Percentiles rank a stretch among this genome's conserved stretches.
phyloP scores from a whole-genome alignment of 2,113 vertebrate genomes.

The Piaya cayana region DNA sequence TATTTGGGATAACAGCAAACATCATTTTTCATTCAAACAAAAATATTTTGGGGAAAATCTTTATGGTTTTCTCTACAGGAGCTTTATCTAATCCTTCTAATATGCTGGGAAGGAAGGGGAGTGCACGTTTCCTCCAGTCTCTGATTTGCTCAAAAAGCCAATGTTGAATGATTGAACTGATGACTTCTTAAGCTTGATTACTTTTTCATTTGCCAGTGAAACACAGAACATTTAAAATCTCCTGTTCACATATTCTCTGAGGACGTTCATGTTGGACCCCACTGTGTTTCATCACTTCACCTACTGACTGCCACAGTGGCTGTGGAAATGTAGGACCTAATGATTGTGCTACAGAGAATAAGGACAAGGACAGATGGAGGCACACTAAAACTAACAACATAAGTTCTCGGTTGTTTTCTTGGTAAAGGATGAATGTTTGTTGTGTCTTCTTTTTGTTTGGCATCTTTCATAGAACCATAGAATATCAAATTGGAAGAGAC shows the following conservation, averaged over 20 bases:
- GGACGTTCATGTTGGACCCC: not conserved
- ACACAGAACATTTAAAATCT: not conserved
- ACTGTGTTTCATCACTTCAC: not conserved
- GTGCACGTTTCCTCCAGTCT: not conserved
- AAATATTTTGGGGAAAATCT: not conserved
- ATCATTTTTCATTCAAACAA: not conserved
- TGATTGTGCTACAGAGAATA: not conserved
- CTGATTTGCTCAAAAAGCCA: not conserved
- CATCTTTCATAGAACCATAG: not conserved
- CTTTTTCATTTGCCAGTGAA: not conserved
- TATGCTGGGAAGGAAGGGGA: not conserved
- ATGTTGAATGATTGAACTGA: not conserved
- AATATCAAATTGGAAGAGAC: no score
- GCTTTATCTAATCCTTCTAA: not conserved
- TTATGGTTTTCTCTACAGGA: not conserved
- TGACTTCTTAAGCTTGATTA: slow-evolving; percentile 46
- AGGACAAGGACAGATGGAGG: not conserved
- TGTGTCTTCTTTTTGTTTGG: not conserved
- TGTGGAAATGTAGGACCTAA: not conserved
- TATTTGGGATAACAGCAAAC: not conserved
- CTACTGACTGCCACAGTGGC: not conserved
- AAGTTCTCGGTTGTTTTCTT: not conserved
- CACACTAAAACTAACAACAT: fast-evolving
- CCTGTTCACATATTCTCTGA: not conserved
- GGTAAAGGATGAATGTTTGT: not conserved